Evolutionary conservation across 2,888 invertebrate genomes (phyloP), one percentile per base, ranked within the genome.

Genomic region (Epinotia demarniana): DNA sequence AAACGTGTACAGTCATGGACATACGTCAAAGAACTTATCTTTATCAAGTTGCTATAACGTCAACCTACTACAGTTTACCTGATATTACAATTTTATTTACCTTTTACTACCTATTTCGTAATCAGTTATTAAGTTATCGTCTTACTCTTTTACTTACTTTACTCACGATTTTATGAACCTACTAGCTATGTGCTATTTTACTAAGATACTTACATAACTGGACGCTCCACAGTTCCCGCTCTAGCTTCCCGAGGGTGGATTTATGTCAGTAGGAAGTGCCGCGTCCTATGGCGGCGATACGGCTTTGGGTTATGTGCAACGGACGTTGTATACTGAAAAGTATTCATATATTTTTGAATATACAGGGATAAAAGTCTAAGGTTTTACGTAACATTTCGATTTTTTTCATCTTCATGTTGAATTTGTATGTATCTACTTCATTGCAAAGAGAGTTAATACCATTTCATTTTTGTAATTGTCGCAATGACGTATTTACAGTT

Each of bases 221-320:
- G 58, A 58, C 43, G 43, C 68, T 68, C 58, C 23, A 57, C 55
- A 13, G 55, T 16, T 57, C 55, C 11, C 19, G 33, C 58, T 39
- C 8, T 27, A 27, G 23, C 23, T 27, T 27, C 23, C 58, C 19
- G 68, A 84, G 85, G 91, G 90, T 88, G 89, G 91, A 90, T 92
- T 92, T 91, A 91, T 89, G 92, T 89, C 87, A 90, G 88, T 89
- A 89, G 92, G 91, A 92, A 91, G 91, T 90, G 87, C 85, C 89
- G 89, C 90, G 89, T 86, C 86, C 90, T 91, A 89, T 91, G 90
- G 89, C 88, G 43, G 39, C 27, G 49, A 61, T 86, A 81, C 83
- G 86, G 90, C 91, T 91, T 90, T 85, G 86, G 89, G 84, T 85
- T 90, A 87, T 89, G 84, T 88, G 85, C 84, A 78, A 77, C 78